Evolutionary conservation across 2,888 invertebrate species (phyloP).

Genomic region (Ctenicera cuprea): DNA sequence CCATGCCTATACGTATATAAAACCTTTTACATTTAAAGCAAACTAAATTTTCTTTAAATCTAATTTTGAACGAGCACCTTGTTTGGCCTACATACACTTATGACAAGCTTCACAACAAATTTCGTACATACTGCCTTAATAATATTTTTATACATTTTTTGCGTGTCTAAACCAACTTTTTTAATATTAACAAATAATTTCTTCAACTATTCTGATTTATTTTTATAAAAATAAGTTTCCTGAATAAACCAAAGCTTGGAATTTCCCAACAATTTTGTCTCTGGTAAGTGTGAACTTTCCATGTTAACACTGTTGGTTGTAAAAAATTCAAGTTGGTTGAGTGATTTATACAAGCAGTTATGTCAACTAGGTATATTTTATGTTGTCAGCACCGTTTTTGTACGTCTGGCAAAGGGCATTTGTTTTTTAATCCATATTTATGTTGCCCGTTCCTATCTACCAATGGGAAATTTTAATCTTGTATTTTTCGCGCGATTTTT

Average conservation of each 20-base stretch:
- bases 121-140: too few species aligned
- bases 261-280: neutral
- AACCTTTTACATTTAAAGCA: too few species aligned
- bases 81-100: too few species aligned
- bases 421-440: slow-evolving; percentile 43
- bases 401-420: slow-evolving; percentile 37
- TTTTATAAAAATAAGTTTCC: neutral
- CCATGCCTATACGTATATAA: too few species aligned
- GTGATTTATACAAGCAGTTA: slow-evolving; percentile 42
- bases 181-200: too few species aligned
- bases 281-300: slow-evolving; percentile 1
- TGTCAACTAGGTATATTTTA: slow-evolving; percentile 46
- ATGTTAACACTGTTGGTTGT: neutral
- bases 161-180: too few species aligned
- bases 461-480: slow-evolving; percentile 38
- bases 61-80: too few species aligned
- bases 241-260: neutral
- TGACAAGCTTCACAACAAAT: too few species aligned
- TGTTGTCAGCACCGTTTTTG: slow-evolving; percentile 44
- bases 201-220: neutral
- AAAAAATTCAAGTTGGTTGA: slow-evolving; percentile 39
- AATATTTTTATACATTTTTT: too few species aligned
- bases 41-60: too few species aligned
- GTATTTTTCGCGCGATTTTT: slow-evolving; percentile 33
- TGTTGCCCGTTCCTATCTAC: slow-evolving; percentile 8